Base-by-base conservation (phyloP, 2,113 vertebrate genomes). In the Hipposideros armiger region DNA sequence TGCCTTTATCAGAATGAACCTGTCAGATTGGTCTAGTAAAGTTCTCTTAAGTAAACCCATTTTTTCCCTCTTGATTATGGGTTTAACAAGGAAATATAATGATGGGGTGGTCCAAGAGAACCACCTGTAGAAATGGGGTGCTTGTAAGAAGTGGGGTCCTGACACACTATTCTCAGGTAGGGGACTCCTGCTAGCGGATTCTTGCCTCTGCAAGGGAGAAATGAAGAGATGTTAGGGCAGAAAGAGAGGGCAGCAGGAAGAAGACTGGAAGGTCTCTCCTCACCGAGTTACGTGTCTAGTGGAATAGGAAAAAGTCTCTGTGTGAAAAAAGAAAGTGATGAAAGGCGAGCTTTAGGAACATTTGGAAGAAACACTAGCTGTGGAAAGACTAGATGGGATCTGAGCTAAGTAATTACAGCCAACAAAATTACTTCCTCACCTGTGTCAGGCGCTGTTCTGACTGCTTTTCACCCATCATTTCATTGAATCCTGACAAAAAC, bases 391-490 rank as follows among this genome's bases (percentile, higher is more conserved):
- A 28, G 50, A 5, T n/a, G 73, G 72, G 52, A 11, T 15, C 6
- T 28, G 30, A 87, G 30, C 26, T 13, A 4, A 30, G 62, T 2
- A 10, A 14, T 9, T 30, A 1, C 3, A 2, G 66, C 56, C 73
- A 4, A 7, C 11, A 4, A 2, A 19, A 40, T 32, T 47, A 0
- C 58, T 7, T 5, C 0, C 40, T 36, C 36, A 36, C 47, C 7
- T 4, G 28, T 6, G 15, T 60, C 24, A 2, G 60, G 30, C 28
- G 0, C 36, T 8, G 26, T 54, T 36, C 80, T 5, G 1, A 1
- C 36, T 32, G 58, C 36, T 70, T 67, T 15, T 45, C 15, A 0
- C 2, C 1, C 14, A 3, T 26, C 28, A 0, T 60, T 45, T 84
- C 9, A 20, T 13, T 13, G 5, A 11, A 7, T 62, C 52, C 62